Percentiles rank a stretch among this genome's conserved stretches.
Conservation (phyloP, 2,888 invertebrate genomes). For the Polyploca ridens region DNA sequence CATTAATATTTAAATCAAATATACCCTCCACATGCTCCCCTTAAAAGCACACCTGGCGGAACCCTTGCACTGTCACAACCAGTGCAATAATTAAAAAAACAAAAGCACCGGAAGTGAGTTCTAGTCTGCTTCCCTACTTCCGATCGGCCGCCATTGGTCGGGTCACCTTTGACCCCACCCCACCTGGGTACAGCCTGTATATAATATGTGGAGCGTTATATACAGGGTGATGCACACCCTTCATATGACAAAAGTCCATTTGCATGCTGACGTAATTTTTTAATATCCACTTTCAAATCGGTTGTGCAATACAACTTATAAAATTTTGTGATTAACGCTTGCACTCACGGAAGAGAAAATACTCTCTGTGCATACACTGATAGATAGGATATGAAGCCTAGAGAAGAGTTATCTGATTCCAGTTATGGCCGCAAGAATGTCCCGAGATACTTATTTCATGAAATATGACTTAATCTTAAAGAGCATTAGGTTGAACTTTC, state of each 20-base stretch:
- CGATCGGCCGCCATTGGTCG: slow-evolving; percentile 68
- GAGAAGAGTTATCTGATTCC: no score
- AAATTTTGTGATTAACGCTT: no score
- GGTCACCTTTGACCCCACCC: slow-evolving; percentile 79
- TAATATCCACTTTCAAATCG: no score
- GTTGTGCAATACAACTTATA: no score
- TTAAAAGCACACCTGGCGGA: slow-evolving; percentile 64
- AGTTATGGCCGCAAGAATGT: no score
- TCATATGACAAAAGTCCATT: slow-evolving; percentile 14
- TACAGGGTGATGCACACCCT: slow-evolving; percentile 20
- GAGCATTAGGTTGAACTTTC: no score
- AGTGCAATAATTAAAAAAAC: slow-evolving; percentile 66
- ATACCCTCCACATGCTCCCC: slow-evolving; percentile 12
- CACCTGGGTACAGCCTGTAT: slow-evolving; percentile 27
- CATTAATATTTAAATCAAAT: not conserved
- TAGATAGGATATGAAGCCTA: no score
- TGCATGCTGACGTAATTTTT: not conserved
- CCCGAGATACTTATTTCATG: no score
- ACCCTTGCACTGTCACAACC: slow-evolving; percentile 38
- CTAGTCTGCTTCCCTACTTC: slow-evolving; percentile 64
- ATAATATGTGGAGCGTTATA: slow-evolving; percentile 33
- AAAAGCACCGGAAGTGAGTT: slow-evolving; percentile 67
- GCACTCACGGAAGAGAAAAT: no score
- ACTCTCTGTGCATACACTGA: no score
- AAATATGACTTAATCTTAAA: no score